Conservation (phyloP, 2,113 vertebrate species). For the Dipodomys merriami region DNA sequence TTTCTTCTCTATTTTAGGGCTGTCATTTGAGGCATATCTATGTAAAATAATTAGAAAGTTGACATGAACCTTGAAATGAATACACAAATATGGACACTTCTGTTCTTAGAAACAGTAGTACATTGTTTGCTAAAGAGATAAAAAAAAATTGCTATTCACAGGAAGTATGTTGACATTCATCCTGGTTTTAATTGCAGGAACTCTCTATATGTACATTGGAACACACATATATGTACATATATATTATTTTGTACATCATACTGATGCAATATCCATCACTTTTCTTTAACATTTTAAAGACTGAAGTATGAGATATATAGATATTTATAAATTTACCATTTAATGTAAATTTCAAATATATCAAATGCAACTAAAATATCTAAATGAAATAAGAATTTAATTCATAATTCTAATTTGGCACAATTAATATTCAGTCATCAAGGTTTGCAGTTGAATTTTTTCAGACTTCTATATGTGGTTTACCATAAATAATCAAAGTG, state of each 20-base stretch:
- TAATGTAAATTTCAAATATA: background rate
- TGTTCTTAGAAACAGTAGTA: background rate
- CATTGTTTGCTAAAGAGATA: background rate
- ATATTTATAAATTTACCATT: background rate
- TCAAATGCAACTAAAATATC: background rate
- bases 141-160: background rate
- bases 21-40: background rate
- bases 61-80: background rate
- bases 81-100: background rate
- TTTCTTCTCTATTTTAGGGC: background rate
- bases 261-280: background rate
- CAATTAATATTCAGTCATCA: background rate
- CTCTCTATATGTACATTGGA: background rate
- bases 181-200: background rate
- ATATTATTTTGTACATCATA: background rate
- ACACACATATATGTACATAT: too few species aligned
- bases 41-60: conserved; percentile 8
- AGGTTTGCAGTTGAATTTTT: background rate
- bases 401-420: background rate
- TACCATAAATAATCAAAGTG: background rate
- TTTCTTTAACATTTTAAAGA: background rate
- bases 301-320: background rate
- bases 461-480: background rate
- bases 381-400: background rate
- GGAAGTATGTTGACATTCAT: background rate